Percentiles rank a stretch among this genome's conserved stretches.
Evolutionary conservation across 2,113 vertebrate species (phyloP).

Genomic region (Rhipidura dahli): DNA sequence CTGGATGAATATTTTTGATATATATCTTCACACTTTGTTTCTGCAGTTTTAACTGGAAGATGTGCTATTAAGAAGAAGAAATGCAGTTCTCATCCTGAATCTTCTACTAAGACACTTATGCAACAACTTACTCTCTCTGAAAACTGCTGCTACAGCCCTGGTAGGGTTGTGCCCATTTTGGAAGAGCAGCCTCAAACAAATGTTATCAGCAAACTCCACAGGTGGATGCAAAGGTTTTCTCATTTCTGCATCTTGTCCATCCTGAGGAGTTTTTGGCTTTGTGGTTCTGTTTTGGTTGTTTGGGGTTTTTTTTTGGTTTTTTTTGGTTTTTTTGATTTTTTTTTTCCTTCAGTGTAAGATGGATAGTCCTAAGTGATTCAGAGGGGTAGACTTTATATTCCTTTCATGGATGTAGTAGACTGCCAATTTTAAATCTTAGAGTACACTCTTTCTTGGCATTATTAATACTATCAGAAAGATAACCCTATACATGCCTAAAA

Average conservation of each 20-base stretch:
- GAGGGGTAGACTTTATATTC: not conserved
- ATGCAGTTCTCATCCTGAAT: not conserved
- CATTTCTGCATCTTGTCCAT: not conserved
- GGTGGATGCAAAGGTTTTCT: not conserved
- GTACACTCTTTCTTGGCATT: not conserved
- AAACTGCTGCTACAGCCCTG: not conserved
- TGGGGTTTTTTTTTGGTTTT: not conserved
- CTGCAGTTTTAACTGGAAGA: not conserved
- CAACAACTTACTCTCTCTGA: not conserved
- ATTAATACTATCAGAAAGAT: not conserved
- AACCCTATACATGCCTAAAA: not conserved
- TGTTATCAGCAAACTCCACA: not conserved
- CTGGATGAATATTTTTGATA: not conserved
- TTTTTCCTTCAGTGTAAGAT: not conserved
- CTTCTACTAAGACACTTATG: not conserved
- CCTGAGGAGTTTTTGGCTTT: not conserved
- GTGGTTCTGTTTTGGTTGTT: not conserved
- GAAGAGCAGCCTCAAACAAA: not conserved
- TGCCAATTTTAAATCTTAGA: not conserved
- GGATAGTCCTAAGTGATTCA: not conserved
- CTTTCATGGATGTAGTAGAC: not conserved
- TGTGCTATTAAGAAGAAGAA: not conserved
- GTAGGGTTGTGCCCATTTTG: not conserved
- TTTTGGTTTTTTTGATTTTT: fast-evolving
- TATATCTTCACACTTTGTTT: not conserved